phyloP scores from a whole-genome alignment of 2,888 invertebrate species.

The Elmis aenea region DNA sequence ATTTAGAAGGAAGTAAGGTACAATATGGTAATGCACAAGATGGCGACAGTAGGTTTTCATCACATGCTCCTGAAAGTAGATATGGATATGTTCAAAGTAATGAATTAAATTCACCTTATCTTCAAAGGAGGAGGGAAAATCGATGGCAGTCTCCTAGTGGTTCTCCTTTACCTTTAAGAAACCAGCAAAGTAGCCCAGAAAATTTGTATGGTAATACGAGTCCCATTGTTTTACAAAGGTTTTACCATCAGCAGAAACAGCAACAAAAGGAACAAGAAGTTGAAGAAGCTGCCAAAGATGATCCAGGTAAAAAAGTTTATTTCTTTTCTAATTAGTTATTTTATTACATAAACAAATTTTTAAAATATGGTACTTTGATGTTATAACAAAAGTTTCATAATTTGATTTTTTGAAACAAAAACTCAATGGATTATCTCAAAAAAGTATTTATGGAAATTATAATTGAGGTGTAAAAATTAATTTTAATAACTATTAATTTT shows the following conservation, averaged over 20 bases:
- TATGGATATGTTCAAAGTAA: constrained; percentile 6
- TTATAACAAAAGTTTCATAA: too few species aligned
- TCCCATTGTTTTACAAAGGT: constrained; percentile 72
- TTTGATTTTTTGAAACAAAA: too few species aligned
- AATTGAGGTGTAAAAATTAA: too few species aligned
- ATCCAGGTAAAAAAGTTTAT: constrained; percentile 20
- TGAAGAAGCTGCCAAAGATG: constrained; percentile 36
- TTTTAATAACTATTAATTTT: too few species aligned
- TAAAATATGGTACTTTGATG: too few species aligned
- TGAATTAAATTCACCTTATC: constrained; percentile 24
- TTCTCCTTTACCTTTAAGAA: constrained; percentile 44
- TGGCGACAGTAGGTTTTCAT: constrained; percentile 7
- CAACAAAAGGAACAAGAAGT: constrained; percentile 51
- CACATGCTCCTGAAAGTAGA: constrained; percentile 5
- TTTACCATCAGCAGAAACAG: constrained; percentile 74
- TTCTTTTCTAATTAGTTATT: not conserved
- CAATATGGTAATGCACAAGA: constrained; percentile 12
- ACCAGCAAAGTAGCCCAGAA: constrained; percentile 31
- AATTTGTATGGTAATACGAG: constrained; percentile 64
- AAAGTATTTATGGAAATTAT: too few species aligned
- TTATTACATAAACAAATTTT: too few species aligned
- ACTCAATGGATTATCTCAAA: too few species aligned
- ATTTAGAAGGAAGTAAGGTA: constrained; percentile 1
- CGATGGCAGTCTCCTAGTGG: constrained; percentile 42
- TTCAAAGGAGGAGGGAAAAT: constrained; percentile 31